These are phyloP conservation scores for Synanthedon andrenaeformis DNA, from an alignment of 2,888 invertebrate genomes.

Conservation along the genomic window DNA sequence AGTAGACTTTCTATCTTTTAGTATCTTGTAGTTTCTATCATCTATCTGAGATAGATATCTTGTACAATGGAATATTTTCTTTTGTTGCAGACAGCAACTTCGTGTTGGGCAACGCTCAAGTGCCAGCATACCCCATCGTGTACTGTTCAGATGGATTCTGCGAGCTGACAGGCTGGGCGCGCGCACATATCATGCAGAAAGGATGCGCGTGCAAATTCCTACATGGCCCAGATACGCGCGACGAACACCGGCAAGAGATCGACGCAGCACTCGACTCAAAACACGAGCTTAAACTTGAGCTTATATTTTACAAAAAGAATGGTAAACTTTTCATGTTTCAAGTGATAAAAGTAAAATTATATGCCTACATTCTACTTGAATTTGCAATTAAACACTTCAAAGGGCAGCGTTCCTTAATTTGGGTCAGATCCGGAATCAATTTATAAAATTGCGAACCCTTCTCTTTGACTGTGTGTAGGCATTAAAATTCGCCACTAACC, in stretches of 20 bases:
- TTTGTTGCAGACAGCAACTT: slow-evolving; percentile 89
- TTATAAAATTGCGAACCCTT: slow-evolving; percentile 16
- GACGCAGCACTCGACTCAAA: slow-evolving; percentile 91
- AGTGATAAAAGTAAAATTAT: neutral
- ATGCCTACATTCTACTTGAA: neutral
- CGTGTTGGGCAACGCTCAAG: slow-evolving; percentile 95
- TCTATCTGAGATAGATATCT: no score
- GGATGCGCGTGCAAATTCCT: slow-evolving; percentile 95
- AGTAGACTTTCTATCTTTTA: no score
- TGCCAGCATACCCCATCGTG: slow-evolving; percentile 91
- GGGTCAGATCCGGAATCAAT: slow-evolving; percentile 15
- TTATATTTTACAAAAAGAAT: slow-evolving; percentile 94
- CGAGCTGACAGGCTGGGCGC: slow-evolving; percentile 92
- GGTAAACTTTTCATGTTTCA: slow-evolving; percentile 70
- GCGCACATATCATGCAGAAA: slow-evolving; percentile 97
- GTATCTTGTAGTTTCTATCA: no score
- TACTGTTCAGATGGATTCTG: slow-evolving; percentile 97
- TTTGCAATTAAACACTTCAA: slow-evolving; percentile 3
- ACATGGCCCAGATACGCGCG: slow-evolving; percentile 90
- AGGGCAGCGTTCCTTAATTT: slow-evolving; percentile 12
- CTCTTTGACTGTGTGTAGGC: slow-evolving; percentile 13
- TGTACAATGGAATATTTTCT: neutral
- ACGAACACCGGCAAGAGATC: slow-evolving; percentile 89
- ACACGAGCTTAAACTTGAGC: slow-evolving; percentile 92
- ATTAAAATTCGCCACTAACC: neutral